Base-by-base conservation (phyloP, 2,797 vertebrate species). In the Buceros bicornis region DNA sequence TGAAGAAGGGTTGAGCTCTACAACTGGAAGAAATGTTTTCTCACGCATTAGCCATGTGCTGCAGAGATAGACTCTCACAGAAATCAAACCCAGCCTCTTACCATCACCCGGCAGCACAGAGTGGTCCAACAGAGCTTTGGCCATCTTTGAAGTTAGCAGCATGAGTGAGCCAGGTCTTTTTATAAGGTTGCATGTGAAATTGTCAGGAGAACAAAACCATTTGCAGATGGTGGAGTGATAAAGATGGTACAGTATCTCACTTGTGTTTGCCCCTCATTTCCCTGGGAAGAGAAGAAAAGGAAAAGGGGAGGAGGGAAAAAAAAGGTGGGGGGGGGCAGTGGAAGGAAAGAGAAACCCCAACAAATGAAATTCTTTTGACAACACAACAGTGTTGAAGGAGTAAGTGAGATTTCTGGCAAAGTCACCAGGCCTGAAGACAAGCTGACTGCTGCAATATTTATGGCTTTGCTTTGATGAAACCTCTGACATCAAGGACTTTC, bases 321-420 rank as follows among this genome's bases (percentile, higher is more conserved):
- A 73, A n/a, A 28, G 43, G 43, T 45, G 45, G 42, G 7, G 61
- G 66, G n/a, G 21, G 10, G 17, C 40, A 62, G 45, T 33, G 42
- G 60, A 92, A 95, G 65, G 71, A 82, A 58, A 91, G 61, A 89
- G 87, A 78, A 91, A 81, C 65, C 67, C 76, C 82, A 96, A 84
- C 72, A 89, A 96, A 95, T 48, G 74, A 83, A 96, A 87, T 92
- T 90, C 89, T 82, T 96, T 79, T 92, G 95, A 93, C 95, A 95
- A 86, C 87, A 64, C 61, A 66, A 61, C 61, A 62, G 91, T 69
- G 82, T 77, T 95, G 95, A 95, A 95, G 97, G 92, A 95, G 79
- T 96, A 96, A 97, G 97, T 97, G 96, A 96, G 95, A 93, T 92
- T 95, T 95, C 95, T 97, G 97, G 95, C 96, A 97, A 96, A 97